Conservation (phyloP, 2,113 vertebrate genomes). For the Leptosomus discolor region DNA sequence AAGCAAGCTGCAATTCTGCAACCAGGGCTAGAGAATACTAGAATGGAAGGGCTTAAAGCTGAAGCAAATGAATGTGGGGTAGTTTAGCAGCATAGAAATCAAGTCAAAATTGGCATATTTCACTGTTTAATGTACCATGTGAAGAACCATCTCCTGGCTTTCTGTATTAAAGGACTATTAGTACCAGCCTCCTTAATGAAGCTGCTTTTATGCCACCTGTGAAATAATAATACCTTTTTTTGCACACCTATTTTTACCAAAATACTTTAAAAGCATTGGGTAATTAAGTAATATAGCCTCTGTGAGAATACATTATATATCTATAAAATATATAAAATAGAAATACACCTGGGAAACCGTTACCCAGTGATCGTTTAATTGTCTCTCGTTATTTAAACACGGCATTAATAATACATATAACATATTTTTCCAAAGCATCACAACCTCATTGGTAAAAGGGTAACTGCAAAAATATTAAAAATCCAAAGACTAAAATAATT, state of each 20-base stretch:
- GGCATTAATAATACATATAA: background rate
- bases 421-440: background rate
- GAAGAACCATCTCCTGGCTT: slow-evolving; percentile 63
- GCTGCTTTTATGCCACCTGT: slow-evolving; percentile 29
- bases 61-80: slow-evolving; percentile 66
- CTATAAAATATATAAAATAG: background rate
- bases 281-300: slow-evolving; percentile 24
- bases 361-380: slow-evolving; percentile 7
- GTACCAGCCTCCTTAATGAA: slow-evolving; percentile 45
- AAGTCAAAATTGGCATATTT: slow-evolving; percentile 74
- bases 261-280: background rate
- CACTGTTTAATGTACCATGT: slow-evolving; percentile 61
- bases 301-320: background rate
- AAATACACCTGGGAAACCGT: slow-evolving; percentile 8
- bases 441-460: background rate
- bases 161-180: slow-evolving; percentile 63
- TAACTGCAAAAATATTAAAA: slow-evolving; percentile 23
- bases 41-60: slow-evolving; percentile 71
- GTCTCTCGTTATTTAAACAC: slow-evolving; percentile 20
- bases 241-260: slow-evolving; percentile 16
- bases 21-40: slow-evolving; percentile 52
- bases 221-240: slow-evolving; percentile 40
- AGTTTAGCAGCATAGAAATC: slow-evolving; percentile 68
- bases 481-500: background rate
- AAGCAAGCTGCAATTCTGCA: slow-evolving; percentile 73